Evolutionary conservation across 1,140 invertebrate species (phyloP), one percentile per base, ranked within the genome.

Genomic region (Bombyx mandarina): DNA sequence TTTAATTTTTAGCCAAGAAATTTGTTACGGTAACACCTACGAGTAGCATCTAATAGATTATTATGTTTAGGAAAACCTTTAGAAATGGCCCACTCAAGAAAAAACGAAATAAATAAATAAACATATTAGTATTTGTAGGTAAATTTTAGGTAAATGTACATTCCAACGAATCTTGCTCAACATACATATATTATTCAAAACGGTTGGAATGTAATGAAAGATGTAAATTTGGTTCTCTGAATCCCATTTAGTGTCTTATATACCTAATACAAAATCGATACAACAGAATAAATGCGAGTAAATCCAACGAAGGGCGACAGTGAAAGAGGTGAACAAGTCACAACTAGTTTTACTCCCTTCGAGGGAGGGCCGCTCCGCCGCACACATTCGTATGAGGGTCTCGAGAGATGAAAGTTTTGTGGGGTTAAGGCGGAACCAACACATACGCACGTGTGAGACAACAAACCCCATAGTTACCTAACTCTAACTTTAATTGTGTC

Each of bases 401-500:
- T 81, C 81, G 71, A 69, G 79, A 87, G 84, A 87, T 87, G 84
- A 87, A 87, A 87, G 79, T 86, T 86, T 79, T 69, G 82, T 85
- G 83, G 83, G 82, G 82, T 85, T 85, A 83, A 77, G 57, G 56
- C 69, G 70, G 66, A 75, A 73, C 71, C 65, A 72, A 76, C 75
- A 82, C 78, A 79, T 67, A 77, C 75, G 68, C 68, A 67, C 73
- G 69, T 72, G 75, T 76, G 76, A 80, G 76, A 83, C 79, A 81
- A 81, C 80, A 82, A 81, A 83, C 79, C 76, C 66, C 75, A 72
- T 73, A 79, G 67, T 82, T 79, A 80, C 77, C 82, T 82, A 87
- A 86, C 80, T 85, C 73, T 75, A 82, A 87, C 70, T 87, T 87
- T 87, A 87, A 87, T 87, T 87, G 82, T 84, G 80, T 84, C 82